Evolutionary conservation across 2,113 vertebrate genomes (phyloP), one percentile per base, ranked within the genome.

Genomic region (Gambusia affinis): DNA sequence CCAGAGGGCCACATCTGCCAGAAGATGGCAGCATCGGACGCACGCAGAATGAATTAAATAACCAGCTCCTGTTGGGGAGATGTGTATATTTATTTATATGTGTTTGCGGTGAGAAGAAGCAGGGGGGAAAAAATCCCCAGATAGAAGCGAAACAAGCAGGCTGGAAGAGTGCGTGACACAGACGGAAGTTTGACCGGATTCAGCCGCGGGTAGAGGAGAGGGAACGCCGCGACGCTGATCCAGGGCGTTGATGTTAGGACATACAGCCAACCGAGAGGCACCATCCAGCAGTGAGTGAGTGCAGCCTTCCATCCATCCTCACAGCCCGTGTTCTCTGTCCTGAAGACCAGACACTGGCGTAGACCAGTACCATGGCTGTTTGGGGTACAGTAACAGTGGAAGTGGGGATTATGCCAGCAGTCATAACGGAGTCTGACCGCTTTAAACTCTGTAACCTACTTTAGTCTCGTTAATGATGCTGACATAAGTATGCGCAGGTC

Each of bases 131-230:
- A 83, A 87, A 81, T 81, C 81, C 88, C 88, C 72, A 86, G 87
- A 87, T 87, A 30, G 68, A 73, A 74, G 76, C 15, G 87, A 87
- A 90, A 92, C 89, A 88, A 91, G 83, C 73, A 78, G 87, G 72
- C 82, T 72, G 88, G 81, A 60, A 66, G 78, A 65, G 69, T n/a
- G 47, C 2, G 4, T 47, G 66, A 79, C 64, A 61, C 17, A 72
- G 75, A 67, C 80, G 42, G 65, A 33, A 76, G 62, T 47, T 47
- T 47, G 44, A 19, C 15, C 44, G 44, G 44, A 47, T 47, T 47
- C 17, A 47, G 44, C 15, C 17, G 44, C 17, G 35, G n/a, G 62
- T n/a, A 60, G 29, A 31, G n/a, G 33, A 47, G 35, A 10, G n/a
- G 63, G 17, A 66, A 17, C 69, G 35, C 28, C 39, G 15, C 51